A percentile compares a stretch with the other conserved stretches of the same genome.
Evolutionary conservation across 2,113 vertebrate species (phyloP).

Genomic region (Colossoma macropomum): DNA sequence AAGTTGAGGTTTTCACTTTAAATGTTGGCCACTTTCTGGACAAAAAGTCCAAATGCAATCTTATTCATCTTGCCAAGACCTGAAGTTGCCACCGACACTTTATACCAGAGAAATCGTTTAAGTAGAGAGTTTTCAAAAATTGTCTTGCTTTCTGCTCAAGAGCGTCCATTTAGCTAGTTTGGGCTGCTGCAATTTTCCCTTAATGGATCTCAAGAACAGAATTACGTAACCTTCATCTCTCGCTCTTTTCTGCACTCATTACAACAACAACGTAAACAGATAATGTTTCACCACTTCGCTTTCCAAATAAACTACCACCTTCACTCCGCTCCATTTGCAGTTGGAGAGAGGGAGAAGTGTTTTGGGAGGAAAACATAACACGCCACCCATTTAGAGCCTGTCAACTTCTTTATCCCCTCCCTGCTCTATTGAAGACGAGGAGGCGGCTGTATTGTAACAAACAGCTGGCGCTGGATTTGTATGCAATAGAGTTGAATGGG

Average conservation of each 20-base stretch:
- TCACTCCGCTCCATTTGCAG: neutral
- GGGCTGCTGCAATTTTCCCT: neutral
- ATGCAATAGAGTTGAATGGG: too few species aligned
- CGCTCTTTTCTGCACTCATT: neutral
- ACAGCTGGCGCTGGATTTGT: too few species aligned
- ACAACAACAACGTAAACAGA: conserved; percentile 4
- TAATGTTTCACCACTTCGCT: conserved; percentile 23
- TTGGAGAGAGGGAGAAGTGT: neutral
- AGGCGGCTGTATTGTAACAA: too few species aligned
- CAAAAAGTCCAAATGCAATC: too few species aligned
- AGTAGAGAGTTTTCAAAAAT: neutral
- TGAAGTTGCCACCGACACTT: too few species aligned
- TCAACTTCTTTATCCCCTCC: neutral
- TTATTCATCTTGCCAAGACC: too few species aligned
- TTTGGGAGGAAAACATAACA: neutral
- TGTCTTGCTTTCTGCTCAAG: neutral
- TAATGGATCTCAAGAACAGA: neutral
- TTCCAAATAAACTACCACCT: neutral
- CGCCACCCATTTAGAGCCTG: neutral
- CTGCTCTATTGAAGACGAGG: too few species aligned
- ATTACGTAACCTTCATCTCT: neutral
- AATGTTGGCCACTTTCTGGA: too few species aligned
- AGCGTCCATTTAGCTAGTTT: neutral
- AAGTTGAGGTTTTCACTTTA: too few species aligned
- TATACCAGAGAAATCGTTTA: neutral